These are phyloP conservation scores for Hydropsyche betteni DNA, from an alignment of 2,888 invertebrate species.

Conservation along the genomic window DNA sequence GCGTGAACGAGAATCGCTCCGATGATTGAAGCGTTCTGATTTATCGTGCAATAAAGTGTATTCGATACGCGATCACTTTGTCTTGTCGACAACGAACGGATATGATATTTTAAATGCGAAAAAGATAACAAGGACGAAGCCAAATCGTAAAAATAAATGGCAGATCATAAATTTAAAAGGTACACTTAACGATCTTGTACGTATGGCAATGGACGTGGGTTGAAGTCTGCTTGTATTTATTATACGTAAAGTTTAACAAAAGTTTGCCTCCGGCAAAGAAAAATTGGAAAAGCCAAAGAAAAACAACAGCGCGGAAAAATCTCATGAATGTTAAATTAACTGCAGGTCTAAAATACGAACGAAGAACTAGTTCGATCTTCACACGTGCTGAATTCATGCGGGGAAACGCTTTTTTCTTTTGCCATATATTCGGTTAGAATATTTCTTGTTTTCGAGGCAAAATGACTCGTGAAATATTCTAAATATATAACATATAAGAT, in stretches of 20 bases:
- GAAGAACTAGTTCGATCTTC: no score
- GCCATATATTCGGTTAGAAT: no score
- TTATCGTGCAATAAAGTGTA: conserved; percentile 13
- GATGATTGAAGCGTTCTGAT: background rate
- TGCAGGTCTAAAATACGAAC: background rate
- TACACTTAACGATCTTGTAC: conserved; percentile 25
- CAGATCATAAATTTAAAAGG: conserved; percentile 25
- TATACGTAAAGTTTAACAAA: conserved; percentile 16
- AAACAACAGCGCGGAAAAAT: conserved; percentile 9
- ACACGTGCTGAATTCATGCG: no score
- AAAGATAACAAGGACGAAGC: conserved; percentile 26
- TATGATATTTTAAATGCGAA: background rate
- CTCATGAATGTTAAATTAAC: conserved; percentile 32
- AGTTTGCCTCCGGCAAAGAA: background rate
- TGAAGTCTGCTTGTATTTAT: conserved; percentile 14
- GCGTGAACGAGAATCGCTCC: no score
- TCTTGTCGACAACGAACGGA: background rate
- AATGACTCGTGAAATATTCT: no score
- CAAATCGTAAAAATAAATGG: conserved; percentile 23
- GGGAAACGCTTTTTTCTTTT: no score
- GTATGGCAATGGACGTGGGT: background rate
- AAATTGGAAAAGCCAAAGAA: conserved; percentile 10
- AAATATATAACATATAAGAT: no score
- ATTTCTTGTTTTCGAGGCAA: no score
- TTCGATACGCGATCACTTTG: conserved; percentile 7